Evolutionary conservation across 2,797 vertebrate species (phyloP), one percentile per base, ranked within the genome.

Genomic region (Pygocentrus nattereri): DNA sequence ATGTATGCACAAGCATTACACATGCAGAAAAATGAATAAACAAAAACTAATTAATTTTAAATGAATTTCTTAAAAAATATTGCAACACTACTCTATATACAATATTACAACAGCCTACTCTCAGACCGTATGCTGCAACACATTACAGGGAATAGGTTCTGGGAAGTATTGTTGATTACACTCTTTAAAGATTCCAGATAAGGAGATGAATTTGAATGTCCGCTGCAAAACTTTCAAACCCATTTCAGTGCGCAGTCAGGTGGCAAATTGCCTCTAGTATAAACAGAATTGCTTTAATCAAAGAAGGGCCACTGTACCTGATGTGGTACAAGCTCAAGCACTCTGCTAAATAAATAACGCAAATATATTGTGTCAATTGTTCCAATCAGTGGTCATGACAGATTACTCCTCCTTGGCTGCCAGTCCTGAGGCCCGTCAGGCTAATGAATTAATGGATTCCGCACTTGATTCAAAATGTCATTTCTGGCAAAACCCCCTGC

Each of bases 391-490:
- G 79, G 74, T 71, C 52, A 82, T 86, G 78, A 91, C 76, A 74
- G 81, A 90, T 88, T 78, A 59, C 81, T 6, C 34, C 74, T 47
- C n/a, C 23, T 68, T 85, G 80, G 71, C n/a, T 76, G 59, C 59
- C 59, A 18, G 27, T 81, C 67, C n/a, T 15, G 71, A 83, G 84
- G 11, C 31, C 87, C 81, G 83, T 89, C 85, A 86, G 19, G 5
- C 38, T 81, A 80, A 88, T 71, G 18, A 86, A 82, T 82, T 85
- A 89, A 92, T 87, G 84, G 84, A 90, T 88, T 83, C 79, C 89
- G 80, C 83, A 58, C 78, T 87, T 88, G 74, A 90, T 91, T 92
- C 81, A 89, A 87, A 88, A 84, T 85, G 80, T 77, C 77, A 85
- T 84, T 90, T 89, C 82, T 89, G 86, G 81, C 88, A 6, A 86